These are phyloP conservation scores for Trachops cirrhosus DNA, from an alignment of 2,797 vertebrate genomes.

Conservation along the genomic window DNA sequence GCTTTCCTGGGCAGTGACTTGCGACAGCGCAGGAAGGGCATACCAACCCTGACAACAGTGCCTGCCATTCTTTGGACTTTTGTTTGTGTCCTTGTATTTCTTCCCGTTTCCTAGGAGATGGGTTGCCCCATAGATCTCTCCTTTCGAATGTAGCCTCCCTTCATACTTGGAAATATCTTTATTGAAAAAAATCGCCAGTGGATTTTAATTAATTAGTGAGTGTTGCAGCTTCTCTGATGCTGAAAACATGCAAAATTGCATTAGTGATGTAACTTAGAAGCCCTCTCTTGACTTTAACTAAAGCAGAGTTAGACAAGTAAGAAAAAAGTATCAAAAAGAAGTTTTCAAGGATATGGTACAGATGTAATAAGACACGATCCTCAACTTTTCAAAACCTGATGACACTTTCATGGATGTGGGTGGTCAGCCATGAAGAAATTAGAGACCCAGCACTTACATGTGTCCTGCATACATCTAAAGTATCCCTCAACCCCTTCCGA, in stretches of 20 bases:
- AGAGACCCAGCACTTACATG: conserved; percentile 31
- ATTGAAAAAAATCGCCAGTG: neutral
- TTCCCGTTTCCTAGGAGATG: neutral
- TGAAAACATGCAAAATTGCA: neutral
- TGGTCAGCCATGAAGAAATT: neutral
- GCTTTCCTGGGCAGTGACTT: neutral
- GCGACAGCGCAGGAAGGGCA: neutral
- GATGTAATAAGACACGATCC: neutral
- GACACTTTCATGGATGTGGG: neutral
- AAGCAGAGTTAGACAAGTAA: neutral
- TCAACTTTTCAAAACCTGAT: neutral
- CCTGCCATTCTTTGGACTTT: neutral
- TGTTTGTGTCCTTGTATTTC: neutral
- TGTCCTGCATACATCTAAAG: conserved; percentile 54
- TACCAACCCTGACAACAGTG: neutral
- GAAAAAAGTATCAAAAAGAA: neutral
- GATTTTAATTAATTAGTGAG: neutral
- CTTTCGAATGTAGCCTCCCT: neutral
- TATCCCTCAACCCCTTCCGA: conserved; percentile 66
- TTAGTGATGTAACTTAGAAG: neutral
- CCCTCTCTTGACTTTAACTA: neutral
- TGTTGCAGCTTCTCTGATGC: neutral
- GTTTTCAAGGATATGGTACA: neutral
- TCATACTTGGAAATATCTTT: neutral
- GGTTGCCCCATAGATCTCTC: neutral